Conservation (phyloP, 2,113 vertebrate genomes). For the Megalops atlanticus region DNA sequence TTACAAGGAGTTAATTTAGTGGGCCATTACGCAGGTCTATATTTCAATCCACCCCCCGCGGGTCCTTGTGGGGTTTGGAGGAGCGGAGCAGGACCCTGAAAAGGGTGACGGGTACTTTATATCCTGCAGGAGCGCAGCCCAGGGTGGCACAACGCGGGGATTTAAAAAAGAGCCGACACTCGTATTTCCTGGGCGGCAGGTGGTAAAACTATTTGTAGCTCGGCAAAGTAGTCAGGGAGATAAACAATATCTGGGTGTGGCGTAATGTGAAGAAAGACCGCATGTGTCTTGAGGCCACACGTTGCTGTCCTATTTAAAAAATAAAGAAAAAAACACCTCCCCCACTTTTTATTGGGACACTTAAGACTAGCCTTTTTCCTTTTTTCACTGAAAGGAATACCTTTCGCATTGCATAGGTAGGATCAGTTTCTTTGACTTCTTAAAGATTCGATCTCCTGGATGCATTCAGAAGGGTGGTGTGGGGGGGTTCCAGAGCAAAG, state of each 20-base stretch:
- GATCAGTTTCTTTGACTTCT: neutral
- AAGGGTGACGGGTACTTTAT: slow-evolving; percentile 56
- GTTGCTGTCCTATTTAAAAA: neutral
- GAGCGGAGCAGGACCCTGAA: slow-evolving; percentile 44
- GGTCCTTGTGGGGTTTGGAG: slow-evolving; percentile 43
- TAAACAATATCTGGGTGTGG: neutral
- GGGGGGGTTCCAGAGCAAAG: neutral
- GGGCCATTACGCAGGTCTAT: slow-evolving; percentile 84
- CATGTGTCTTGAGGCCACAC: neutral
- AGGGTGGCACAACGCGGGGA: slow-evolving; percentile 39
- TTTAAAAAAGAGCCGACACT: slow-evolving; percentile 48
- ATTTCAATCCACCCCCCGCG: slow-evolving; percentile 75
- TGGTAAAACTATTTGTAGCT: slow-evolving; percentile 7
- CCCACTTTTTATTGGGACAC: neutral
- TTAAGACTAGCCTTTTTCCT: neutral
- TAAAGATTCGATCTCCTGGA: neutral
- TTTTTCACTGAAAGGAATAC: neutral
- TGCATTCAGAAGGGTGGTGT: neutral
- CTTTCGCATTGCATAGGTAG: neutral
- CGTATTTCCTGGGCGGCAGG: slow-evolving; percentile 45
- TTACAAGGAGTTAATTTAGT: slow-evolving; percentile 98
- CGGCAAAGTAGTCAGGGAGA: neutral
- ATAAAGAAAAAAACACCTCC: neutral
- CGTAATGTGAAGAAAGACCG: neutral
- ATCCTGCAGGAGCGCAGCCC: slow-evolving; percentile 33